A percentile compares a stretch with the other conserved stretches of the same genome.
phyloP scores from a whole-genome alignment of 2,797 vertebrate species.

The Perodicticus potto region DNA sequence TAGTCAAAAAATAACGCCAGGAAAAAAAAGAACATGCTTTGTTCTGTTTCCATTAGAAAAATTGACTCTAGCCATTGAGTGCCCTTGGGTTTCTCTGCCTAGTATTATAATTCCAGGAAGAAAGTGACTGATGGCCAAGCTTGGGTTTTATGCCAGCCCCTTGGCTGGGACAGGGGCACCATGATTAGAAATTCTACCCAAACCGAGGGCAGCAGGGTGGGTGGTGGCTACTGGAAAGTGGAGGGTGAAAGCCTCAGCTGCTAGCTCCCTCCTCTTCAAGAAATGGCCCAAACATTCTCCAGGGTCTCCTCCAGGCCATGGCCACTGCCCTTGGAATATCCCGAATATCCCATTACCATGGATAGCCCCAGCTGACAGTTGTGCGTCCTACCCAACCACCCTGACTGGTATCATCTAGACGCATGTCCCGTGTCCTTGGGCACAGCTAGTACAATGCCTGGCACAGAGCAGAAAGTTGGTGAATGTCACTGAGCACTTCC shows the following conservation, averaged over 20 bases:
- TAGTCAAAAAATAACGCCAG: neutral
- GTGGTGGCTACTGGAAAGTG: fast-evolving
- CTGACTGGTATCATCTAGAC: neutral
- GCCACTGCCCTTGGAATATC: neutral
- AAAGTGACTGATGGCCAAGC: slow-evolving; percentile 27
- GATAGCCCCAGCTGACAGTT: neutral
- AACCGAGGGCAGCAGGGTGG: fast-evolving
- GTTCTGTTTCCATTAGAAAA: slow-evolving; percentile 54
- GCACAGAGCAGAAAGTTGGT: neutral
- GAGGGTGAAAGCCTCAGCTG: neutral
- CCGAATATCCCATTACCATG: neutral
- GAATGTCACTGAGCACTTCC: neutral
- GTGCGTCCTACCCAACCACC: neutral
- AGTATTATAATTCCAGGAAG: slow-evolving; percentile 52
- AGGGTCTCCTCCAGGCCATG: neutral
- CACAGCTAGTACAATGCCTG: neutral
- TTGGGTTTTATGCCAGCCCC: neutral
- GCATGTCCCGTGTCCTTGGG: neutral
- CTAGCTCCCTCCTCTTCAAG: neutral
- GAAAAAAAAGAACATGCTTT: neutral
- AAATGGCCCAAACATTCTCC: neutral
- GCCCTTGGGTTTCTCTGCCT: slow-evolving; percentile 47
- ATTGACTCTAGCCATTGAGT: neutral
- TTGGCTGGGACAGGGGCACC: neutral
- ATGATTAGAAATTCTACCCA: neutral